These are phyloP conservation scores for Spermophilus dauricus DNA, from an alignment of 2,113 vertebrate genomes.

Conservation along the genomic window DNA sequence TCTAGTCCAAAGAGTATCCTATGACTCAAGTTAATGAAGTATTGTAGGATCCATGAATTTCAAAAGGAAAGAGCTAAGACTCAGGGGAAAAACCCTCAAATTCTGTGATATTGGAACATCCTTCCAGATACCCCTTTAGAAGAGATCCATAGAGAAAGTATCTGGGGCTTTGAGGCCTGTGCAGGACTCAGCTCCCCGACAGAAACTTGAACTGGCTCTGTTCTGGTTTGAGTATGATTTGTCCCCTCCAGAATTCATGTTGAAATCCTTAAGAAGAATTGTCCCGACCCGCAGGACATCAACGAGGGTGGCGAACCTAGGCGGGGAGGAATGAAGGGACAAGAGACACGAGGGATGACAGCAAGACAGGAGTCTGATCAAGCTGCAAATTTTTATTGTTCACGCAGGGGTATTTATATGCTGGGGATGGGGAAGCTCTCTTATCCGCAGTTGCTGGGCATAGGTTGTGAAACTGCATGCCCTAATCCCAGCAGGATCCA, in stretches of 20 bases:
- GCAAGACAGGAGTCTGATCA: too few relatives aligned
- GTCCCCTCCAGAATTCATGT: not conserved
- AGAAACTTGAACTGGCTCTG: not conserved
- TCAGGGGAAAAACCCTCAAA: not conserved
- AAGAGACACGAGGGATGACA: too few relatives aligned
- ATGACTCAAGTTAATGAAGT: not conserved
- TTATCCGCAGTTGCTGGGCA: too few relatives aligned
- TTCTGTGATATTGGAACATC: not conserved
- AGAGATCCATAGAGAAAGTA: fast-evolving
- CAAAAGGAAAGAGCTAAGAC: not conserved
- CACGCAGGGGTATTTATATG: too few relatives aligned
- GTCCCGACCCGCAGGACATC: too few relatives aligned
- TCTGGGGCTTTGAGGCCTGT: not conserved
- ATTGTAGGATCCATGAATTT: not conserved
- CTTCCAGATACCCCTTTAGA: not conserved
- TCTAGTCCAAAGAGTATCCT: not conserved
- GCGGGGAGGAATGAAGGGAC: too few relatives aligned
- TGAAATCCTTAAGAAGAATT: not conserved
- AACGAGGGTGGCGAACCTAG: too few relatives aligned
- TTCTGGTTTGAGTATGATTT: not conserved
- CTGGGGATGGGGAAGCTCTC: too few relatives aligned
- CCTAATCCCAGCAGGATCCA: too few relatives aligned
- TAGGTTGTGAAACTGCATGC: too few relatives aligned
- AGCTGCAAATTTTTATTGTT: too few relatives aligned
- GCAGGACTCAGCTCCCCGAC: not conserved